Evolutionary conservation across 2,113 vertebrate species (phyloP), one percentile per base, ranked within the genome.

Genomic region (Perca schrenkii): DNA sequence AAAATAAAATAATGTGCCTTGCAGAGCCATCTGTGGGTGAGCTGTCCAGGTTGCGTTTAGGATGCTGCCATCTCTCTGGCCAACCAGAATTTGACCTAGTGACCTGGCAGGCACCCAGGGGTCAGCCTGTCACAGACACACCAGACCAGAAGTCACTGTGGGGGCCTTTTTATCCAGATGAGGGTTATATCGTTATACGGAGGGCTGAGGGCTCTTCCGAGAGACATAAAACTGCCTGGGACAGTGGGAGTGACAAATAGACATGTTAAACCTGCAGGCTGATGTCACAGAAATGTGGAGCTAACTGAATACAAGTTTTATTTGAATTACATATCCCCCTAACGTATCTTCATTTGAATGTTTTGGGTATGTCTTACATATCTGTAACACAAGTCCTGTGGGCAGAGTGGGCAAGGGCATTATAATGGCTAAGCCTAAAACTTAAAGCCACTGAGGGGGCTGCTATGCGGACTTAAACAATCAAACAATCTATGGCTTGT

Each of bases 61-160:
- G 72, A 71, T 73, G 62, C 82, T 73, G 70, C 61, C 17, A 16
- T 49, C 61, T 70, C 87, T 62, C 22, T 2, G 14, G 57, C 69
- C 50, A 75, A 81, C 69, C 79, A 71, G 40, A 81, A 1, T 75
- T 21, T 89, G 79, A 89, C 89, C 82, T 74, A 1, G 14, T 85
- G 82, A 88, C 89, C 86, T 74, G 6, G 54, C 70, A 36, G 58
- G 64, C 71, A 74, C 46, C 54, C 56, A 8, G 74, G 79, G 87
- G 88, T 87, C 84, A 87, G 21, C 65, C 66, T n/a, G 78, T 79
- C 87, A 87, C 73, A 76, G 75, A 47, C 36, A 47, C 28, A 1
- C 46, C 19, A 1, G 77, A 43, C 72, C 69, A 61, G 83, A 90
- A 87, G 80, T 84, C 83, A 64, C 76, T 0, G 31, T 31, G 64